Evolutionary conservation across 2,888 invertebrate species (phyloP).

Genomic region (Masnerella sp.): DNA sequence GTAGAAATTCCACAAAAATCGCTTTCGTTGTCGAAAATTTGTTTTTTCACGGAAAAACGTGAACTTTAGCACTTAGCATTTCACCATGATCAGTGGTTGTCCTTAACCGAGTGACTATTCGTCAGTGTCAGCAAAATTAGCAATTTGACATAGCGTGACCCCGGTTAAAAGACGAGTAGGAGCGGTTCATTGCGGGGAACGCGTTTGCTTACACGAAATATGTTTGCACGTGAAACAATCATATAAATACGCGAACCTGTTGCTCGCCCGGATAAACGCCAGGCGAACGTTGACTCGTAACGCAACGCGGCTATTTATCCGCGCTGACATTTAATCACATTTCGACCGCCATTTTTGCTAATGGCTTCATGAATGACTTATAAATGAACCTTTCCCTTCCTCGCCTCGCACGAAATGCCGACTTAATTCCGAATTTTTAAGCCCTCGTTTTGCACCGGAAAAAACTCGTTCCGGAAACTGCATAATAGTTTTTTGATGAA

Average conservation of each 20-base stretch:
- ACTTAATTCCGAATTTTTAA: too few relatives aligned
- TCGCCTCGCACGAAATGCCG: too few relatives aligned
- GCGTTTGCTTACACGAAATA: constrained; percentile 24
- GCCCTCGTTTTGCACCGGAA: too few relatives aligned
- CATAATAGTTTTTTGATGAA: too few relatives aligned
- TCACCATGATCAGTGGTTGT: not conserved
- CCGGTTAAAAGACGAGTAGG: constrained; percentile 19
- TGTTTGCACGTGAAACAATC: constrained; percentile 34
- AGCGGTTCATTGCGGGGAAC: constrained; percentile 6
- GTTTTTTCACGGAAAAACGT: too few relatives aligned
- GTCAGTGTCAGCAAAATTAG: constrained; percentile 30
- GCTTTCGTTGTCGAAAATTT: constrained; percentile 4
- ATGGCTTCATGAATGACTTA: constrained; percentile 17
- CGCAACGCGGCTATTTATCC: constrained; percentile 13
- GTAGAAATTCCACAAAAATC: too few relatives aligned
- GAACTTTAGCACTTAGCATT: too few relatives aligned
- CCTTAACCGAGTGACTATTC: constrained; percentile 26
- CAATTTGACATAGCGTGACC: constrained; percentile 29
- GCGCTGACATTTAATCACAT: constrained; percentile 19
- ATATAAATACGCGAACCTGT: constrained; percentile 38
- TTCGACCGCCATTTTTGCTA: constrained; percentile 3
- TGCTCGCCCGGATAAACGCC: constrained; percentile 17
- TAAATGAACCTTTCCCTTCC: not conserved
- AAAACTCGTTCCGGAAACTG: too few relatives aligned
- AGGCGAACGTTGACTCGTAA: constrained; percentile 16